Conservation (phyloP, 2,797 vertebrate species). For the Hippoglossus hippoglossus region DNA sequence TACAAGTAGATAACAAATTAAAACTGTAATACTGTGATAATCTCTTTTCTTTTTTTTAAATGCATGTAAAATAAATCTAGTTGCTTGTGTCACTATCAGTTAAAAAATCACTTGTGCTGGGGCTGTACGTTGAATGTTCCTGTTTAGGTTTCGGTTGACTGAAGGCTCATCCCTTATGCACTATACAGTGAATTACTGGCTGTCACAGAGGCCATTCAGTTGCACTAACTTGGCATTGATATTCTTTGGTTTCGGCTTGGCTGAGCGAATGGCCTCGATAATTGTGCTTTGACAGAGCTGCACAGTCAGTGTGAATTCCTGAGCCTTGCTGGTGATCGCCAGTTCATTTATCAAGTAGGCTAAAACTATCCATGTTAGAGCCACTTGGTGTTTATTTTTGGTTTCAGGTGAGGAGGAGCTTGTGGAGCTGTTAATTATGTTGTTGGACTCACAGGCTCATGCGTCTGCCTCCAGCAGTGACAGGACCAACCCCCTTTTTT, state of each 20-base stretch:
- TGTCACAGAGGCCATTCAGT: slow-evolving; percentile 43
- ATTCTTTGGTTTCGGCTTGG: slow-evolving; percentile 54
- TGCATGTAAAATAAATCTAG: not conserved
- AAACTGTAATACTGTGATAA: not conserved
- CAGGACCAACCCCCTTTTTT: not conserved
- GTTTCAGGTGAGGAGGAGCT: slow-evolving; percentile 38
- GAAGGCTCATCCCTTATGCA: slow-evolving; percentile 23
- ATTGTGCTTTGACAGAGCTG: slow-evolving; percentile 60
- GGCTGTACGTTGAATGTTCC: slow-evolving; percentile 2
- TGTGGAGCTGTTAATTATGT: slow-evolving; percentile 40
- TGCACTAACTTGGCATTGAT: slow-evolving; percentile 49
- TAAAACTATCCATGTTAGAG: slow-evolving; percentile 10
- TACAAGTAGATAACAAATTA: not conserved
- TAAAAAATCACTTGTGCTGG: not conserved
- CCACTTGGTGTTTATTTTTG: not conserved
- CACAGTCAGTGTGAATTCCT: slow-evolving; percentile 54
- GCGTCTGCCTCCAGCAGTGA: slow-evolving; percentile 1
- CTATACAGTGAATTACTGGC: slow-evolving; percentile 17
- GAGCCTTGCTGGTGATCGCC: slow-evolving; percentile 32
- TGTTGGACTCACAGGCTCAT: not conserved
- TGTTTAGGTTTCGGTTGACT: slow-evolving; percentile 28
- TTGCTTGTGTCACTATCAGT: not conserved
- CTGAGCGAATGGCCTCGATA: slow-evolving; percentile 55
- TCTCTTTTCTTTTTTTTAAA: not conserved
- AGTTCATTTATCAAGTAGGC: slow-evolving; percentile 45